Percentiles rank a stretch among this genome's conserved stretches.
Evolutionary conservation across 1,140 invertebrate genomes (phyloP).

Genomic region (Pomacea maculata): DNA sequence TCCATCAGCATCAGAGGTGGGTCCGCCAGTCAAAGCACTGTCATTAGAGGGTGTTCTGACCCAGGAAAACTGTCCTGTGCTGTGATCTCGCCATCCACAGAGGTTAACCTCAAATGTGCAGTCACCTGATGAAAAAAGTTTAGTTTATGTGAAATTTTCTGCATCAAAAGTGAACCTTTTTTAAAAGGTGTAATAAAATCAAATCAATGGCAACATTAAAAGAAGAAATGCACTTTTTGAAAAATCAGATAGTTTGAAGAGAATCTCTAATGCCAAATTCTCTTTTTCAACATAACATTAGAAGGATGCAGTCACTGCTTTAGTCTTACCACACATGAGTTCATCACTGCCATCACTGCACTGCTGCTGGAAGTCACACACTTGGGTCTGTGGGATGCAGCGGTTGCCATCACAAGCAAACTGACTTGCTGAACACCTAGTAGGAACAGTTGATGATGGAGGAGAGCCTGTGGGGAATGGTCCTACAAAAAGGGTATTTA

Average conservation of each 20-base stretch:
- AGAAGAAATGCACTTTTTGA: too few relatives aligned
- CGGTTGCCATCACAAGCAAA: constrained; percentile 39
- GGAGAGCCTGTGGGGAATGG: constrained; percentile 14
- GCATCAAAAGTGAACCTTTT: too few relatives aligned
- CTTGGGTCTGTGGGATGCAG: constrained; percentile 42
- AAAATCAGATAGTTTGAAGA: too few relatives aligned
- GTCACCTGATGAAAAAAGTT: constrained; percentile 19
- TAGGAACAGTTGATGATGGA: constrained; percentile 3
- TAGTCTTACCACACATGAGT: constrained; percentile 32
- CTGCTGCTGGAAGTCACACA: constrained; percentile 78
- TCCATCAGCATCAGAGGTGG: constrained; percentile 73
- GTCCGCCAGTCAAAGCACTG: constrained; percentile 69
- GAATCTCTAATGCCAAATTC: too few relatives aligned
- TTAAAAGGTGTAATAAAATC: too few relatives aligned
- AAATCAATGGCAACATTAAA: too few relatives aligned
- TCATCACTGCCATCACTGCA: constrained; percentile 55
- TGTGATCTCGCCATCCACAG: constrained; percentile 39
- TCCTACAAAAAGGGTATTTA: background rate
- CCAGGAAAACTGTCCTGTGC: constrained; percentile 34
- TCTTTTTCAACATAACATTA: too few relatives aligned
- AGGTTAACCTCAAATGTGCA: constrained; percentile 40
- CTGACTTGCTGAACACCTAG: constrained; percentile 6
- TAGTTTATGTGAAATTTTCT: too few relatives aligned
- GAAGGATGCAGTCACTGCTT: too few relatives aligned
- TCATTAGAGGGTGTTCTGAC: constrained; percentile 4